Evolutionary conservation across 2,113 vertebrate genomes (phyloP), one percentile per base, ranked within the genome.

Genomic region (Pelodiscus sinensis): DNA sequence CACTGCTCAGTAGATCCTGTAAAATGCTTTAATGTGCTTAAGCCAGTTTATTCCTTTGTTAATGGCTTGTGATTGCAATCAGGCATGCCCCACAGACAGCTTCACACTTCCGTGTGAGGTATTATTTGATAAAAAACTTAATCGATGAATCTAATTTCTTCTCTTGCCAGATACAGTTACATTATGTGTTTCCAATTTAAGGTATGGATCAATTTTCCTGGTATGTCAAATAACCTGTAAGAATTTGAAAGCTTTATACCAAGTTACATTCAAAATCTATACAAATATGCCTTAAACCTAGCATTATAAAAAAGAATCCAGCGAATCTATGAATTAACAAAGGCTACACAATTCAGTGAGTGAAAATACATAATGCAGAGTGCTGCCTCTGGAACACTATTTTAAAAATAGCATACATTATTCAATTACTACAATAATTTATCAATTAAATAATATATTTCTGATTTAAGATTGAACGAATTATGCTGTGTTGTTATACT

Each of bases 61-160:
- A 96, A 96, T 95, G 90, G 84, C 81, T 78, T 0, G 0, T 86
- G 94, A 96, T 89, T 94, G 75, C 86, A 93, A 96, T 93, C 87
- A 88, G 62, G 10, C 84, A 60, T 86, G 29, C 81, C 79, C 88
- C 90, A 79, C 52, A 89, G 82, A 92, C 78, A 95, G 54, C 29
- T 82, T 85, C 95, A 94, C 62, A 68, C 90, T 95, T 95, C 92
- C 27, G 9, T 56, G 58, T 84, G 85, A 95, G 78, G 85, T 84
- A 82, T 89, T 92, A 89, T 97, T 96, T 94, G 92, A 95, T 94
- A 91, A 94, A 93, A 94, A n/a, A 21, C 18, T 21, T 83, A 96
- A 96, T 94, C 94, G 94, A 94, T 88, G 88, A 62, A 91, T 93
- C 88, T 93, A 89, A 88, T 94, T 96, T 97, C 56, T 95, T 94